Conservation (phyloP, 2,113 vertebrate species). For the Eulacestoma nigropectus region DNA sequence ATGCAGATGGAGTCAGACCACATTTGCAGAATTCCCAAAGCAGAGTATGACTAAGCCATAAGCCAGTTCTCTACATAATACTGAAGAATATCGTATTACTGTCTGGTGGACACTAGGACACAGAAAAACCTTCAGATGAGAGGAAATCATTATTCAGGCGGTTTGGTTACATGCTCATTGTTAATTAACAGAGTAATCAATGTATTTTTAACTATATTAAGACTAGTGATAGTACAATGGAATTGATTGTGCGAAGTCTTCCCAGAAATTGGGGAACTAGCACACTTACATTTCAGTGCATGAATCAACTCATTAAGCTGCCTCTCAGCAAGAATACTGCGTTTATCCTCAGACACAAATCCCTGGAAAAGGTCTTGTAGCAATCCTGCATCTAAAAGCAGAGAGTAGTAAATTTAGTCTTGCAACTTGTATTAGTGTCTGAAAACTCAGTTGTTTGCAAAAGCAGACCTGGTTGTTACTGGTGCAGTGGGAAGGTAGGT, state of each 20-base stretch:
- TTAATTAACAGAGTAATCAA: background rate
- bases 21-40: background rate
- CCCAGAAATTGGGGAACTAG: background rate
- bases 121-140: background rate
- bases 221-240: background rate
- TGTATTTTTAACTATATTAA: background rate
- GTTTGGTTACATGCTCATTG: background rate
- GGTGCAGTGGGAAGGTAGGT: background rate
- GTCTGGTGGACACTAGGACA: background rate
- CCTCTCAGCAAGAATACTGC: slow-evolving; percentile 73
- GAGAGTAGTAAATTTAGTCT: slow-evolving; percentile 4
- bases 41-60: background rate
- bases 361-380: slow-evolving; percentile 83
- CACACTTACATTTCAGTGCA: slow-evolving; percentile 83
- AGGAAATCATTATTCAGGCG: background rate
- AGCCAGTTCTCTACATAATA: background rate
- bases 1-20: background rate
- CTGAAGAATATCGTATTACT: background rate
- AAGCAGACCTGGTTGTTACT: background rate
- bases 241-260: background rate
- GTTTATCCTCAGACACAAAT: slow-evolving; percentile 76
- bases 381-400: slow-evolving; percentile 76
- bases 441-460: background rate
- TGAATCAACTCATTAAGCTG: slow-evolving; percentile 81
- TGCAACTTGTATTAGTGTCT: background rate